Conservation (phyloP, 2,888 invertebrate genomes). For the Brachycybe producta region DNA sequence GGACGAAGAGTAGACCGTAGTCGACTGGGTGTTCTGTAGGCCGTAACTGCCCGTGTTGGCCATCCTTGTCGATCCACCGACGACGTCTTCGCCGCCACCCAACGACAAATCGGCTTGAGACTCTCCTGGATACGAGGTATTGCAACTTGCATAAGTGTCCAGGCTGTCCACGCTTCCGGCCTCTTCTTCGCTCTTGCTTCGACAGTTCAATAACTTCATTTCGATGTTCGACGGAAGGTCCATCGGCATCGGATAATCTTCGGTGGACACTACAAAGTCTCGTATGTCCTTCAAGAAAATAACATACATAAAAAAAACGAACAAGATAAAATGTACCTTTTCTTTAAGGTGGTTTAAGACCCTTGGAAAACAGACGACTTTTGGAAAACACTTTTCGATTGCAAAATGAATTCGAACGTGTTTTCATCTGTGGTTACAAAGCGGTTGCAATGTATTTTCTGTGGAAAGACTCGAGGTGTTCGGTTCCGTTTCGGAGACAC, state of each 20-base stretch:
- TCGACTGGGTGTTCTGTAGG: no score
- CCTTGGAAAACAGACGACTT: no score
- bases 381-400: no score
- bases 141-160: conserved; percentile 92
- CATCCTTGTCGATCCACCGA: conserved; percentile 2
- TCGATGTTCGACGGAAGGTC: conserved; percentile 15
- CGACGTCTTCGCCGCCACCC: conserved; percentile 18
- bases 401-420: no score
- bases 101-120: conserved; percentile 38
- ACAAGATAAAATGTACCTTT: no score
- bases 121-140: conserved; percentile 86
- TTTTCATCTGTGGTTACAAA: no score
- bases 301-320: conserved; percentile 1
- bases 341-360: no score
- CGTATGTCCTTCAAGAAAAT: conserved; percentile 6
- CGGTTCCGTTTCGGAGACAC: no score
- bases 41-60: no score
- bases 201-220: conserved; percentile 11
- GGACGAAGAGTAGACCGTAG: conserved; percentile 5
- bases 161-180: conserved; percentile 53
- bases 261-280: conserved; percentile 13
- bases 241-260: conserved; percentile 1
- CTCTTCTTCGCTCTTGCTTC: conserved; percentile 26
- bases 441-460: no score
- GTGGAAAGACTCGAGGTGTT: no score